These are phyloP conservation scores for Hydrocynus forskahlii DNA, from an alignment of 2,797 vertebrate genomes.

Conservation along the genomic window DNA sequence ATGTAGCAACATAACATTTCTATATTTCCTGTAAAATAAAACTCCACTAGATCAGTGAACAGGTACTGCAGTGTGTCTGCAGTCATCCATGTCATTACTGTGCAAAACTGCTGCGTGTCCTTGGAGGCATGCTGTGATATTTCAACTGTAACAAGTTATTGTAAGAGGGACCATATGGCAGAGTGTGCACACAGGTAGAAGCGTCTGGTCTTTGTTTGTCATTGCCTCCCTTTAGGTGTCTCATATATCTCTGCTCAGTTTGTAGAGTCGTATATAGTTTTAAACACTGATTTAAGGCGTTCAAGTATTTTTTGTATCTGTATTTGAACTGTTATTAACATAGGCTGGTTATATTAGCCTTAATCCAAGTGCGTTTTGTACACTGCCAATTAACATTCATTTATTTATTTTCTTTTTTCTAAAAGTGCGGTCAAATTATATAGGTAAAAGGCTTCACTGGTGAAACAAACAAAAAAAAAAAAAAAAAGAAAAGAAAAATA, in stretches of 20 bases:
- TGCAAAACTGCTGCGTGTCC: background rate
- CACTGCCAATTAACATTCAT: background rate
- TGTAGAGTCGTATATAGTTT: too few species aligned
- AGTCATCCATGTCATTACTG: conserved; percentile 2
- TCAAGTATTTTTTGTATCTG: too few species aligned
- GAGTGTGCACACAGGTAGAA: background rate
- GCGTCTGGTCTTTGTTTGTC: background rate
- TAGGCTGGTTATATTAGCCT: too few species aligned
- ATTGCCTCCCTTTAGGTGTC: background rate
- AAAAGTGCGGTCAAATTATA: too few species aligned
- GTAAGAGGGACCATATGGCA: background rate
- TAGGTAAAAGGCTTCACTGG: too few species aligned
- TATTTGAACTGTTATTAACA: too few species aligned
- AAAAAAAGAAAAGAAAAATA: too few species aligned
- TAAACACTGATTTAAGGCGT: too few species aligned
- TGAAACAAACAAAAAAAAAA: too few species aligned
- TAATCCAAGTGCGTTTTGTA: background rate
- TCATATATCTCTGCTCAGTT: background rate
- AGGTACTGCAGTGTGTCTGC: background rate
- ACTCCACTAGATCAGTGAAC: background rate
- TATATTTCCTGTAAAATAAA: background rate
- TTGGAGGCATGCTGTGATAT: background rate
- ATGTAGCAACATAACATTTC: background rate
- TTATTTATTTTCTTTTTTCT: too few species aligned
- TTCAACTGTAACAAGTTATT: background rate